Percentiles rank a stretch among this genome's conserved stretches.
Evolutionary conservation across 2,113 vertebrate species (phyloP).

Genomic region (Myocastor coypus): DNA sequence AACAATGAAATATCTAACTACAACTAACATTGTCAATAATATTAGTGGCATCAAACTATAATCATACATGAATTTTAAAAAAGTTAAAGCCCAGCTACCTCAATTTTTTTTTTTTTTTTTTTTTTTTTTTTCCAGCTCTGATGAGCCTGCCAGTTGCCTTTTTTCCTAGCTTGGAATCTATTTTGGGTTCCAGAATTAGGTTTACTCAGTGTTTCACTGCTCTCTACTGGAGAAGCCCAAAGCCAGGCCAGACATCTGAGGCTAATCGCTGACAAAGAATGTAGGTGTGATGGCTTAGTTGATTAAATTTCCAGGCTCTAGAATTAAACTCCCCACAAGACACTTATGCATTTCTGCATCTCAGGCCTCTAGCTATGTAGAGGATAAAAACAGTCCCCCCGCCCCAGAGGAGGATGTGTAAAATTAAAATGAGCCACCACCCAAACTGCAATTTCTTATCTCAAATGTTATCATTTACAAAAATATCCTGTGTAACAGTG

Average conservation of each 20-base stretch:
- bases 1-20: not conserved
- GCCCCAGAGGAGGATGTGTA: conserved; percentile 56
- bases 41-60: not conserved
- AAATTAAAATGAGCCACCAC: conserved; percentile 38
- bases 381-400: conserved; percentile 55
- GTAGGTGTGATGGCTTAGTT: conserved; percentile 81
- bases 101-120: not conserved
- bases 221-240: conserved; percentile 90
- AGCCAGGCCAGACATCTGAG: conserved; percentile 73
- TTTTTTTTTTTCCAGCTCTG: not conserved
- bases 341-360: conserved; percentile 4
- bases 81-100: conserved; percentile 46
- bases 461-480: not conserved
- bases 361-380: not conserved
- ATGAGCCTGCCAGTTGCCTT: conserved; percentile 75
- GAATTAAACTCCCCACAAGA: conserved; percentile 16
- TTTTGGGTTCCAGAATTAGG: conserved; percentile 76
- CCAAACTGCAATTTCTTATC: conserved; percentile 52
- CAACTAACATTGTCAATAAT: not conserved
- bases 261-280: conserved; percentile 75
- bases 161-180: conserved; percentile 75
- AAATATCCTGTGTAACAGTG: not conserved
- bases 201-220: conserved; percentile 89
- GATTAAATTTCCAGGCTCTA: conserved; percentile 68
- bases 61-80: not conserved